Evolutionary conservation across 2,113 vertebrate species (phyloP).

Genomic region (Heterotilapia buettikoferi): DNA sequence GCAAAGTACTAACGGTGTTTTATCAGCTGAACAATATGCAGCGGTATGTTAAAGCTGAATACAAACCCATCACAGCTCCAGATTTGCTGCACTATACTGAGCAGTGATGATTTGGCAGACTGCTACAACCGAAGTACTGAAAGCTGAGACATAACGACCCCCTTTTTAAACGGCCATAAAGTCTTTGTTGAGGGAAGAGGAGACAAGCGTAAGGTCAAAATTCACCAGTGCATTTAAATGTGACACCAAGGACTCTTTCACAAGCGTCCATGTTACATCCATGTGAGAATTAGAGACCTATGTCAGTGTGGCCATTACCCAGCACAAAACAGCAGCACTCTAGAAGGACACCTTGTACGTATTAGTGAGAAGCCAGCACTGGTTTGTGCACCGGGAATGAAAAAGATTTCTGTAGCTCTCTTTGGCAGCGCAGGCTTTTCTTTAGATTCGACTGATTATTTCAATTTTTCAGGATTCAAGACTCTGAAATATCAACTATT

Average conservation of each 20-base stretch:
- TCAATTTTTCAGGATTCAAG: neutral
- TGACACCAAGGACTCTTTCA: neutral
- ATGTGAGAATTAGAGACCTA: neutral
- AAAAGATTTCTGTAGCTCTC: neutral
- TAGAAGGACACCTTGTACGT: neutral
- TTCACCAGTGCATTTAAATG: neutral
- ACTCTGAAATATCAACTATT: neutral
- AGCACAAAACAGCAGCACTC: neutral
- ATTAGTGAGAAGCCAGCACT: neutral
- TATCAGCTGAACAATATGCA: neutral
- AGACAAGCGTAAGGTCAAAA: neutral
- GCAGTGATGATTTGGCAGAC: neutral
- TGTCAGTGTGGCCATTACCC: neutral
- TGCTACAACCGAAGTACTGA: neutral
- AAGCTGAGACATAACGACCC: neutral
- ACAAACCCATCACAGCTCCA: neutral
- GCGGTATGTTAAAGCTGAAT: neutral
- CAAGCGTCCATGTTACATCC: neutral
- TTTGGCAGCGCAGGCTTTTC: neutral
- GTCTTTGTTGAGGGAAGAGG: neutral
- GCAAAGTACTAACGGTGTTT: neutral
- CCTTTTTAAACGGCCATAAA: neutral
- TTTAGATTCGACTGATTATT: neutral
- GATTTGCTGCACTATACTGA: neutral
- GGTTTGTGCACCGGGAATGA: neutral